Conservation (phyloP, 2,888 invertebrate genomes). For the Agriopis marginaria region DNA sequence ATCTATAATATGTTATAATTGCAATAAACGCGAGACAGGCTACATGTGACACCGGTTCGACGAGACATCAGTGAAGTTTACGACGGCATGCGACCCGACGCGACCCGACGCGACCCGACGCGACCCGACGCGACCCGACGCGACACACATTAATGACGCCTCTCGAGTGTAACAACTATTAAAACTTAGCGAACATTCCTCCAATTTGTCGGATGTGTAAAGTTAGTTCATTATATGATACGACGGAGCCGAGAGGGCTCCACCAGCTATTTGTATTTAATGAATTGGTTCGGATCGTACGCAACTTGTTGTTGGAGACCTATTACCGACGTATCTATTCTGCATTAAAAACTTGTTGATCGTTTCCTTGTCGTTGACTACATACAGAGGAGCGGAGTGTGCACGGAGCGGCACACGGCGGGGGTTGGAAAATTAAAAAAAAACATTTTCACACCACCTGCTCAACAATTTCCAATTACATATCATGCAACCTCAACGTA, state of each 20-base stretch:
- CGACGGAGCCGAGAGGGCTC: neutral
- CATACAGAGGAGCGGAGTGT: too few relatives aligned
- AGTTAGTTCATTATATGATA: slow-evolving; percentile 23
- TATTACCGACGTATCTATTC: too few relatives aligned
- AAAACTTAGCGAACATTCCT: slow-evolving; percentile 28
- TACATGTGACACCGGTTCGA: slow-evolving; percentile 5
- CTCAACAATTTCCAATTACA: too few relatives aligned
- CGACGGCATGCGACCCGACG: slow-evolving; percentile 2
- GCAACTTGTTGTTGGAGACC: neutral
- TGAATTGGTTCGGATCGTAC: slow-evolving; percentile 10
- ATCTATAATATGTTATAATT: slow-evolving; percentile 19
- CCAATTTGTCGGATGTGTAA: slow-evolving; percentile 22
- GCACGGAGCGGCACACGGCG: too few relatives aligned
- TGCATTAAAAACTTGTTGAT: too few relatives aligned
- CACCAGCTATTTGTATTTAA: slow-evolving; percentile 6
- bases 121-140: slow-evolving; percentile 1
- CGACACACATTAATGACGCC: neutral
- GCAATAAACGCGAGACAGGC: slow-evolving; percentile 16
- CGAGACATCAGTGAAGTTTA: slow-evolving; percentile 1
- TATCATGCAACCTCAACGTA: too few relatives aligned
- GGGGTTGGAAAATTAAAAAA: too few relatives aligned
- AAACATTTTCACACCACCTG: too few relatives aligned
- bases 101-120: slow-evolving; percentile 10
- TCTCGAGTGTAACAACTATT: slow-evolving; percentile 19
- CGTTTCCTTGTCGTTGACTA: too few relatives aligned